Base-by-base conservation (phyloP, 92 coral and sea anemone genomes). In the Pocillopora meandrina region DNA sequence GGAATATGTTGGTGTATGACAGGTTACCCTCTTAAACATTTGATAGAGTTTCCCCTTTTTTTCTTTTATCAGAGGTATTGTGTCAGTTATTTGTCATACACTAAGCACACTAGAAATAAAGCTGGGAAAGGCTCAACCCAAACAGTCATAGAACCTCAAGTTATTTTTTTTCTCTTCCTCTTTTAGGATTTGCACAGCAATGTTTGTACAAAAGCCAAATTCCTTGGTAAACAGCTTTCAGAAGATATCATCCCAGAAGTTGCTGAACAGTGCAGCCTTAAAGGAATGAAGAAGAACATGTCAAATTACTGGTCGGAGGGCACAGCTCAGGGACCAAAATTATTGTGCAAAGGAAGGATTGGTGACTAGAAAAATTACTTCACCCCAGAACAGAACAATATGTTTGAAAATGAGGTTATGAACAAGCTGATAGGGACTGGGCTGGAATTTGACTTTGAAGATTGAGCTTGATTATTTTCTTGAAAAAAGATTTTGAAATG, bases 341-440 rank as follows among this genome's bases (percentile, higher is more conserved):
- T 76, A 17, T 55, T 84, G 59, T 76, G 88, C 12, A 84, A 84
- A 33, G 88, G 88, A 65, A 71, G 76, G 75, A 55, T 84, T 21
- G 88, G 88, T 14, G 88, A 84, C 26, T 84, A 83, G 88, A 76
- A 64, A 60, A 84, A 84, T 58, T 84, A 84, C 60, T 84, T 84
- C 60, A 84, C 88, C 12, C 76, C 83, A 35, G 88, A 84, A 18
- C 56, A 66, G 61, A 61, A 84, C 7, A 11, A 34, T 5, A 68
- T 23, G 58, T 84, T 84, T 56, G 76, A 84, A 20, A 68, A 10
- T 21, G 75, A 76, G 60, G 76, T 84, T 18, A 15, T 84, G 82
- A 60, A 68, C 58, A 70, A 84, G 82, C 69, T 76, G 60, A 65
- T 19, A 34, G 88, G 83, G 3, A 66, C 88, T 33, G 88, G 88